phyloP scores from a whole-genome alignment of 2,113 vertebrate genomes.

The Calyptomena viridis region DNA sequence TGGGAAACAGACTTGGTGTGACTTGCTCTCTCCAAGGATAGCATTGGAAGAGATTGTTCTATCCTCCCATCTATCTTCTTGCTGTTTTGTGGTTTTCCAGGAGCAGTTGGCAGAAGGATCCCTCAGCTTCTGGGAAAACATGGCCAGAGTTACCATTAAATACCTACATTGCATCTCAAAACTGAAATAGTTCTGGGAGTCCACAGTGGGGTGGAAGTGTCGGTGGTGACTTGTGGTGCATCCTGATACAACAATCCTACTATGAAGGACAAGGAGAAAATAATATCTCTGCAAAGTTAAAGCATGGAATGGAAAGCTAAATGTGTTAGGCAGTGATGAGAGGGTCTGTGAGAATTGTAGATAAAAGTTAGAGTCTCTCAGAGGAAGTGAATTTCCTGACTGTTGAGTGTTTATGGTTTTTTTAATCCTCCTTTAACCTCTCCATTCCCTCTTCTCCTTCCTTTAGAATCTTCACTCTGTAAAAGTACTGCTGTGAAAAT shows the following conservation, averaged over 20 bases:
- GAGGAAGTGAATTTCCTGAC: not conserved
- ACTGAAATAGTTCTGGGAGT: not conserved
- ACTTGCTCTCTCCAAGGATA: not conserved
- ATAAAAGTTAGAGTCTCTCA: not conserved
- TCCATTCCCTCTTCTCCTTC: not conserved
- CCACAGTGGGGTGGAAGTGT: not conserved
- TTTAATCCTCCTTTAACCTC: not conserved
- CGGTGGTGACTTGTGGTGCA: not conserved
- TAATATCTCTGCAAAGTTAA: not conserved
- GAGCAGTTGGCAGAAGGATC: not conserved
- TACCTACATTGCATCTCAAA: fast-evolving
- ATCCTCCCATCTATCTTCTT: not conserved
- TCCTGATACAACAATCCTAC: not conserved
- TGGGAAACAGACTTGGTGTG: not conserved
- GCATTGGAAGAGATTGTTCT: not conserved
- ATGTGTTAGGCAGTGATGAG: not conserved
- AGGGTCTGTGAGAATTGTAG: not conserved
- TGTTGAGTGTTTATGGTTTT: not conserved
- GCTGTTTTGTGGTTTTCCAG: not conserved
- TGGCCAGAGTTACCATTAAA: not conserved
- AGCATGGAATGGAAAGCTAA: not conserved
- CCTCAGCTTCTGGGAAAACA: not conserved
- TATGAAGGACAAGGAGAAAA: not conserved
- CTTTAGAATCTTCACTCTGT: not conserved
- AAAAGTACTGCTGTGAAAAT: not conserved